Percentiles rank a stretch among this genome's conserved stretches.
phyloP scores from a whole-genome alignment of 2,113 vertebrate species.

The Leiothrix lutea region DNA sequence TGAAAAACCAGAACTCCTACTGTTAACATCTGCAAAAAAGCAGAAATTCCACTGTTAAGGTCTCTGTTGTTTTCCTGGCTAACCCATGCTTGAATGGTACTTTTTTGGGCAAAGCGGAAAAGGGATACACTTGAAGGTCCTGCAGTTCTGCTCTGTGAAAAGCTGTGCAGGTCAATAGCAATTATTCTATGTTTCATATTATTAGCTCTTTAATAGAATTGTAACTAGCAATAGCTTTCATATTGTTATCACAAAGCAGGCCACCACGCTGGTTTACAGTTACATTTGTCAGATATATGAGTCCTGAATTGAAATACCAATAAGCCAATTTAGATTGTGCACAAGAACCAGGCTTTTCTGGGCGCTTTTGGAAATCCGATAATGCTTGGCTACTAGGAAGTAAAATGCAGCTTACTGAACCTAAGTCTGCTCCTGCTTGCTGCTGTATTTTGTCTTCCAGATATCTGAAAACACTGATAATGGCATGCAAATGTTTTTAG shows the following conservation, averaged over 20 bases:
- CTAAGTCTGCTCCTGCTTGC: neutral
- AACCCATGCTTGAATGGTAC: neutral
- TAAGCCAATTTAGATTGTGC: neutral
- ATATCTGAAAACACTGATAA: neutral
- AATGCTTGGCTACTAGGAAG: neutral
- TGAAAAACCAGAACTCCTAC: neutral
- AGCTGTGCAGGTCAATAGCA: neutral
- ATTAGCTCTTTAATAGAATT: neutral
- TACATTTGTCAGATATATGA: neutral
- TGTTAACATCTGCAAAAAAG: neutral
- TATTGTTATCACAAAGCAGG: neutral
- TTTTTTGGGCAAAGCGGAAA: neutral
- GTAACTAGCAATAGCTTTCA: neutral
- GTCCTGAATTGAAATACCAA: neutral
- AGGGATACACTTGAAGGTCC: fast-evolving
- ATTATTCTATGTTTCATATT: neutral
- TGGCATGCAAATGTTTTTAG: neutral
- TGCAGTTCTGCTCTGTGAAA: neutral
- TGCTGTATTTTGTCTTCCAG: neutral
- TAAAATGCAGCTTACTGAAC: neutral
- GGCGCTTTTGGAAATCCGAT: neutral
- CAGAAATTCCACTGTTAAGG: neutral
- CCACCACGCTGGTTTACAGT: neutral
- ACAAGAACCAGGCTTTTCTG: neutral
- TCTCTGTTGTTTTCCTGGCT: neutral